Conservation (phyloP, 2,113 vertebrate species). For the Baryphthengus martii region DNA sequence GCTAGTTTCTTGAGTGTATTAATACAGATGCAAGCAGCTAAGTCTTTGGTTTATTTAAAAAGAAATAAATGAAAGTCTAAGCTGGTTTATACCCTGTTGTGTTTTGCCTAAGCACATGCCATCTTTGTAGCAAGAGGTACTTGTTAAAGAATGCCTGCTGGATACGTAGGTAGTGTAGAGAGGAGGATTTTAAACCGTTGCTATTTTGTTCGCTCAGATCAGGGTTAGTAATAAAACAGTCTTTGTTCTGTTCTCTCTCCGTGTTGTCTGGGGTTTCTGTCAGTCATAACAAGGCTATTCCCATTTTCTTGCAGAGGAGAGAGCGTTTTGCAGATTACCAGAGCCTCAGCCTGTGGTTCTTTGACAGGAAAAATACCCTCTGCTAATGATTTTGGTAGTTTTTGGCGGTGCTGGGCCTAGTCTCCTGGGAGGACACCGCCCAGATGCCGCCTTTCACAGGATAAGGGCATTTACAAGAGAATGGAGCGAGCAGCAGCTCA, state of each 20-base stretch:
- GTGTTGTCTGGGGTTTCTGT: neutral
- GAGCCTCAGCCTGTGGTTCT: neutral
- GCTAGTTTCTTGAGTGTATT: neutral
- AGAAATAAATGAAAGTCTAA: neutral
- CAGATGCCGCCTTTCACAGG: neutral
- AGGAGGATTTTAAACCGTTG: neutral
- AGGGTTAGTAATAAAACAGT: neutral
- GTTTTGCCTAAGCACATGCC: fast-evolving
- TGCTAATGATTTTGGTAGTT: slow-evolving; percentile 8
- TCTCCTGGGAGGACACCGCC: neutral
- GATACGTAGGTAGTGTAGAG: neutral
- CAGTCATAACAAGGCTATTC: neutral
- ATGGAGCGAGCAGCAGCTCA: neutral
- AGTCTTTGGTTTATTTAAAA: neutral
- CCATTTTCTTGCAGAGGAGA: neutral
- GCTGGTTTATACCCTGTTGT: neutral
- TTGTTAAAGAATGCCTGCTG: neutral
- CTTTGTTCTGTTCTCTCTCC: neutral
- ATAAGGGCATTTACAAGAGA: slow-evolving; percentile 41
- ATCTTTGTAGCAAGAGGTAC: neutral
- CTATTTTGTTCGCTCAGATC: neutral
- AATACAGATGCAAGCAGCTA: neutral
- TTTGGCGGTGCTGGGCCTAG: neutral
- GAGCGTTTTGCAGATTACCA: neutral
- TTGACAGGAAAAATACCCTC: neutral